phyloP scores from a whole-genome alignment of 2,888 invertebrate species.

The Metellina segmentata region DNA sequence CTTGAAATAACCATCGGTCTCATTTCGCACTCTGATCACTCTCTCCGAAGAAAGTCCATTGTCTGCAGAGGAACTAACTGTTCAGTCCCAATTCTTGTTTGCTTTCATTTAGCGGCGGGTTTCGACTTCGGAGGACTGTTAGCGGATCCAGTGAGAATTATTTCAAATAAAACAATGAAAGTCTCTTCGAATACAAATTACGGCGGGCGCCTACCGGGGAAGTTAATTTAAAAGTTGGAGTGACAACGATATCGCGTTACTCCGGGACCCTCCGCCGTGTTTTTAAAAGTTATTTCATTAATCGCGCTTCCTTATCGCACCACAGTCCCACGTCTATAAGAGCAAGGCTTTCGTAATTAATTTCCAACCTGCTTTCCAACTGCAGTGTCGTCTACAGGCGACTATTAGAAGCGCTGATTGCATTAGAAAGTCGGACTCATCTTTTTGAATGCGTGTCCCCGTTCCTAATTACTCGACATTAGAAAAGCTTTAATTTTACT shows the following conservation, averaged over 20 bases:
- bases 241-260: constrained; percentile 54
- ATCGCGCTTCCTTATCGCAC: constrained; percentile 49
- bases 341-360: constrained; percentile 66
- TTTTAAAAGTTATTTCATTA: constrained; percentile 74
- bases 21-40: too few relatives aligned
- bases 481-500: constrained; percentile 6
- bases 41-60: too few relatives aligned
- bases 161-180: constrained; percentile 69
- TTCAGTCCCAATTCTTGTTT: too few relatives aligned
- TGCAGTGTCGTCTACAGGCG: constrained; percentile 56
- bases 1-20: too few relatives aligned
- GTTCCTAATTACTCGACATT: constrained; percentile 54
- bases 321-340: constrained; percentile 38
- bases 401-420: constrained; percentile 63
- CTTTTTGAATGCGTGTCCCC: constrained; percentile 24
- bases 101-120: not conserved
- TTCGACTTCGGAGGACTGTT: constrained; percentile 40
- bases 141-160: constrained; percentile 12
- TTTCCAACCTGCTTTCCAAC: constrained; percentile 67
- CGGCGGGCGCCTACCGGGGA: constrained; percentile 11
- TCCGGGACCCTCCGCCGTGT: constrained; percentile 28
- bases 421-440: constrained; percentile 51
- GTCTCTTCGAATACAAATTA: constrained; percentile 64
- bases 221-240: constrained; percentile 73
- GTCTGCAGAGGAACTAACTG: too few relatives aligned